Evolutionary conservation across 2,797 vertebrate species (phyloP), one percentile per base, ranked within the genome.

Genomic region (Danio jaintianensis): DNA sequence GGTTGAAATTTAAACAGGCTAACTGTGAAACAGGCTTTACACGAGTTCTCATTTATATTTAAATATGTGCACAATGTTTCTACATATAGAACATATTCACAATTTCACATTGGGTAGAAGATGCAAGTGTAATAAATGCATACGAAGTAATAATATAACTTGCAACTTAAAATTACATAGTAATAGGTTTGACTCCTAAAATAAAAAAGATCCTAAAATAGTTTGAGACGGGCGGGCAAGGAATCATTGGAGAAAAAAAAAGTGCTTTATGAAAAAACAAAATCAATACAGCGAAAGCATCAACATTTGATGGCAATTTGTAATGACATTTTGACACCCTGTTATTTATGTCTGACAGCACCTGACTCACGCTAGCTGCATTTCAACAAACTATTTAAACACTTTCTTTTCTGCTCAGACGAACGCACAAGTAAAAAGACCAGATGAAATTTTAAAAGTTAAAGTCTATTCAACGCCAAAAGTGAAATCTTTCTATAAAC

Each of bases 121-220:
- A 88, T 85, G 90, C 18, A 88, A 87, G 84, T 85, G 86, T 83
- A 83, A 85, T 84, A 75, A 71, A 62, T 52, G 18, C 16, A 69
- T 75, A 72, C 29, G 18, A 71, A 62, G 50, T 86, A 89, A 88
- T 88, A 91, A 89, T 83, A 92, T 92, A 92, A 92, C 88, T 91
- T 93, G 92, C 86, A 63, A 87, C 86, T 84, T 88, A 90, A 83
- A 91, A 88, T 89, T 92, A 89, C 91, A 93, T 89, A 93, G 91
- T 91, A 89, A 87, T 90, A 86, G 76, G 84, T 87, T 85, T 90
- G 86, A 79, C 77, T 87, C 67, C n/a, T n/a, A n/a, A n/a, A n/a
- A n/a, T n/a, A n/a, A n/a, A 84, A 63, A 86, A 71, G 83, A 82
- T 75, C 88, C 72, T 85, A 83, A 89, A 76, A 86, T 85, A 79